Evolutionary conservation across 2,797 vertebrate species (phyloP), one percentile per base, ranked within the genome.

Genomic region (Hyperoplus lanceolatus): DNA sequence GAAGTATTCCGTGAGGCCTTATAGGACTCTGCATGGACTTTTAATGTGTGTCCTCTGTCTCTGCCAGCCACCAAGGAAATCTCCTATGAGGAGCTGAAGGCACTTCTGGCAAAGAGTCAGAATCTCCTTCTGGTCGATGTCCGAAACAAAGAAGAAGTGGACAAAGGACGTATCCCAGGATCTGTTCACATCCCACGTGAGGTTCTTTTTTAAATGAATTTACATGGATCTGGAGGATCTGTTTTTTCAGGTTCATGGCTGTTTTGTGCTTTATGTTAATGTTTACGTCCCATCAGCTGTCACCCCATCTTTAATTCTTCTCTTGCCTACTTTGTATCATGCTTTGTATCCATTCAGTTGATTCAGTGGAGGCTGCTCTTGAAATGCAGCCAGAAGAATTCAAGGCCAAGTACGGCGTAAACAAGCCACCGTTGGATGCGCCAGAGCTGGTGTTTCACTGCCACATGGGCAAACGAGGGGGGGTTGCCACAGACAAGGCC

Each of bases 391-490:
- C 95, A 9, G 91, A 92, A 46, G 90, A 89, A 5, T 97, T 97
- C 77, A 87, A 93, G 81, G 73, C 87, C 6, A 92, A 92, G 57
- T 96, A 92, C 42, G 92, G 94, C 2, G 84, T 93, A n/a, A 62
- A 72, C 1, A 96, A 96, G 75, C 96, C 96, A 3, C 13, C 62
- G 0, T 16, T 83, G 12, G 92, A 95, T 0, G 83, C 93, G 1
- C 71, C 91, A 13, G 89, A 95, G 46, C 73, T 97, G 53, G 79
- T 96, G 75, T 96, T 97, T 88, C 93, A 96, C 85, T 97, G 96
- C 81, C 95, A 95, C 54, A 21, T 95, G 61, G 96, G 97, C 50
- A 87, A 5, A 7, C 89, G 96, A 73, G 96, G 95, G 5, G 77
- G 0, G 12, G 16, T 6, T 13, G 96, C 96, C 57, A 94, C 93